Base-by-base conservation (phyloP, 2,888 invertebrate species). In the Acrocera orbiculus region DNA sequence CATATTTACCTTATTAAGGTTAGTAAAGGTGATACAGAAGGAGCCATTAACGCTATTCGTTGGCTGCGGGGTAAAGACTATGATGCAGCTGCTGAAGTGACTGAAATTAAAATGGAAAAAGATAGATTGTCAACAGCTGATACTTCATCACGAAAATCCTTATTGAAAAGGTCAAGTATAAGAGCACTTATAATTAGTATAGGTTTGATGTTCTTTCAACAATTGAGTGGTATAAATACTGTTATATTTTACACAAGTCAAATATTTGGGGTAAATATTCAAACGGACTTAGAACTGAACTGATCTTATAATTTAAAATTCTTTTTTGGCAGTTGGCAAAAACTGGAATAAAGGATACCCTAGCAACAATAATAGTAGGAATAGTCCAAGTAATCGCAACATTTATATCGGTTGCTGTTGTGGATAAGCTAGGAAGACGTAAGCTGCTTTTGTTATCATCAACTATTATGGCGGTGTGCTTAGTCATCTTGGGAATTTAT, bases 191-290 rank as follows among this genome's bases (percentile, higher is more conserved):
- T 73, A 10, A 78, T 85, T 37, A 74, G 74, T 42, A 73, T 78
- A 50, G 73, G 76, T 4, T 65, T 90, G 6, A 89, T 90, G 87
- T 62, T 86, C 47, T 82, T 89, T 61, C 92, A 92, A 52, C 90
- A 90, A 54, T 63, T 87, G 35, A 74, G 78, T 39, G 85, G 85
- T 24, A 73, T 83, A 32, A 86, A 86, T 47, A 80, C 81, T 1
- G 76, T 86, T 5, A 77, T 86, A 41, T 81, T 86, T 56, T 85
- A 82, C 48, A 70, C 77, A 0, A 69, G 70, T 0, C 54, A 64
- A 3, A 90, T 92, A 39, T 89, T 90, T 55, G 48, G 58, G 32
- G 67, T 65, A 22, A 73, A n/a, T n/a, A 81, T 10, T 71, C 70
- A 6, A 1, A 22, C 13, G 14, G 4, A 15, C 14, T 27, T 8